These are phyloP conservation scores for Syngnathus acus DNA, from an alignment of 2,797 vertebrate species.

Conservation along the genomic window DNA sequence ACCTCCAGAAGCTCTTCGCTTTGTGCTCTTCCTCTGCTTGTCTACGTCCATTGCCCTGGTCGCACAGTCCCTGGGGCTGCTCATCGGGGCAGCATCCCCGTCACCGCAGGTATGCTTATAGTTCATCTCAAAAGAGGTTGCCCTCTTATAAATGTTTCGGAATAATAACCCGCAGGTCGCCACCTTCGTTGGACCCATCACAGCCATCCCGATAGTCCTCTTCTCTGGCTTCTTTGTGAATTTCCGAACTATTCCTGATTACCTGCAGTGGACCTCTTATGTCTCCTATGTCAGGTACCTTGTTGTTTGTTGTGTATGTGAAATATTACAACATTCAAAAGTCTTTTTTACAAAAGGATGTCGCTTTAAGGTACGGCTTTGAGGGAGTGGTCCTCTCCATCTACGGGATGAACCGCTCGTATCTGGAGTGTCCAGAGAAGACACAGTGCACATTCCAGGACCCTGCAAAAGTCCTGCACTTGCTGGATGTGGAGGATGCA, in stretches of 20 bases:
- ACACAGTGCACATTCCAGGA: conserved; percentile 84
- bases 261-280: conserved; percentile 96
- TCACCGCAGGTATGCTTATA: conserved; percentile 79
- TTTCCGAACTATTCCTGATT: conserved; percentile 96
- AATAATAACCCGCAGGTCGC: conserved; percentile 74
- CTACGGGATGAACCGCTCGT: conserved; percentile 90
- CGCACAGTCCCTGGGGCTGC: conserved; percentile 89
- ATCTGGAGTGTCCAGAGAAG: conserved; percentile 76
- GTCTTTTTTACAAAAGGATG: not conserved
- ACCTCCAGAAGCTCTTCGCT: conserved; percentile 83
- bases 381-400: conserved; percentile 94
- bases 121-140: not conserved
- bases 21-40: conserved; percentile 89
- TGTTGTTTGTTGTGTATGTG: not conserved
- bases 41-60: conserved; percentile 88
- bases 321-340: not conserved
- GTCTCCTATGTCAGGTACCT: conserved; percentile 92
- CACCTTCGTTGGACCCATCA: conserved; percentile 92
- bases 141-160: not conserved
- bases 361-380: conserved; percentile 83
- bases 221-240: conserved; percentile 99
- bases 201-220: conserved; percentile 91
- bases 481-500: conserved; percentile 88
- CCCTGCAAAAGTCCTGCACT: conserved; percentile 82
- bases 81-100: conserved; percentile 93